These are phyloP conservation scores for Pogonocichla stellata DNA, from an alignment of 2,113 vertebrate species.

Conservation along the genomic window DNA sequence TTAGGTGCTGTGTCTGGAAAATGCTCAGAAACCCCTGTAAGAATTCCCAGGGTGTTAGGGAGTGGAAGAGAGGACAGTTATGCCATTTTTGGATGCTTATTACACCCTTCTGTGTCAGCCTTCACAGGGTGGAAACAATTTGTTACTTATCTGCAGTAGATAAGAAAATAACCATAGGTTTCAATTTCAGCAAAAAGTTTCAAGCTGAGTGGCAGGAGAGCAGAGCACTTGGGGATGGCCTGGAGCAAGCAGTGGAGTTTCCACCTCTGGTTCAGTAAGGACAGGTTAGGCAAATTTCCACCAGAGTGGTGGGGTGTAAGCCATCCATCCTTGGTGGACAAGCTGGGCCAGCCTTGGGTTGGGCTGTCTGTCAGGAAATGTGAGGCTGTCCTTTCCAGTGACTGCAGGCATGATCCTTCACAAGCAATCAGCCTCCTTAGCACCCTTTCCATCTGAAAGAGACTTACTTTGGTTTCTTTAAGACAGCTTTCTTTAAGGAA, in stretches of 20 bases:
- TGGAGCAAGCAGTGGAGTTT: not conserved
- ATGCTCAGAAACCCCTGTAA: not conserved
- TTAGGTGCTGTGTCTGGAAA: not conserved
- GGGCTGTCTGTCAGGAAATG: not conserved
- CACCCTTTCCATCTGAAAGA: not conserved
- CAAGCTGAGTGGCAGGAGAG: not conserved
- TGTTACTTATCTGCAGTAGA: not conserved
- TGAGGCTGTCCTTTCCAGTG: not conserved
- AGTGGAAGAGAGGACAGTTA: not conserved
- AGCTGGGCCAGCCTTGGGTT: not conserved
- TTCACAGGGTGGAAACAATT: not conserved
- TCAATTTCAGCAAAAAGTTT: not conserved
- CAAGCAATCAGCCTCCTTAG: rapidly evolving
- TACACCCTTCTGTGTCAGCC: not conserved
- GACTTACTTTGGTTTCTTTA: not conserved
- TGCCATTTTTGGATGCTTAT: not conserved
- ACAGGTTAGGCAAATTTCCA: not conserved
- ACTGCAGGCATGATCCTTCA: not conserved
- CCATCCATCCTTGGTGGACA: not conserved
- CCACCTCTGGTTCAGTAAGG: rapidly evolving
- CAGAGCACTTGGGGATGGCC: not conserved
- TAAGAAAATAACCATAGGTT: not conserved
- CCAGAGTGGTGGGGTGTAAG: not conserved
- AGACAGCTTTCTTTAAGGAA: not conserved
- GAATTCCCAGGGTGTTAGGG: not conserved